Evolutionary conservation across 92 coral and sea anemone genomes (phyloP).

Genomic region (Meandrina meandrites): DNA sequence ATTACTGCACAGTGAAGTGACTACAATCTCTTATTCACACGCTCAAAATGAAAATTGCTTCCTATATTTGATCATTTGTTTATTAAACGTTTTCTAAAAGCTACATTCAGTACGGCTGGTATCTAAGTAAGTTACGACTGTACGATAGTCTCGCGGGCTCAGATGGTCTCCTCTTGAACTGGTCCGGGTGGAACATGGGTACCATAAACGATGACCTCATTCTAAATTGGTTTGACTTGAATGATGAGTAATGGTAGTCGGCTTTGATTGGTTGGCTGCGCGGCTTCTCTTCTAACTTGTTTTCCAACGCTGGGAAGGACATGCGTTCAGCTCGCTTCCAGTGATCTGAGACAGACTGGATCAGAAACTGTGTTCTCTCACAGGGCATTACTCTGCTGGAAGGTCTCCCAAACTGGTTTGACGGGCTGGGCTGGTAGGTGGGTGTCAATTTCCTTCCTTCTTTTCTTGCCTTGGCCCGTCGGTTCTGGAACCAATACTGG

Average conservation of each 20-base stretch:
- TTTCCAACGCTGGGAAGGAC: not conserved
- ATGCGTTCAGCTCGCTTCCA: not conserved
- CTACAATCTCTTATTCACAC: too few species aligned
- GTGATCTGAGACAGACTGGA: not conserved
- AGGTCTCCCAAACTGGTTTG: not conserved
- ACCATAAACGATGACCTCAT: not conserved
- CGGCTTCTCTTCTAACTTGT: not conserved
- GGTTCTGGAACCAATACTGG: slow-evolving; percentile 29
- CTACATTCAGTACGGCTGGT: slow-evolving; percentile 3
- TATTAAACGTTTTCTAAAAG: not conserved
- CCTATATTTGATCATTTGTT: not conserved
- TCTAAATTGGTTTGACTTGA: not conserved
- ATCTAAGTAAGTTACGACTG: not conserved
- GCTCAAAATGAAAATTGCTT: too few species aligned
- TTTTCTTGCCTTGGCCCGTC: slow-evolving; percentile 19
- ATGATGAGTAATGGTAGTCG: not conserved
- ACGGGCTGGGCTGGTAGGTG: not conserved
- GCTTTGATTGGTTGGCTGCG: not conserved
- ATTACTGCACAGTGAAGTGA: too few species aligned
- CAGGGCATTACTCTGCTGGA: not conserved
- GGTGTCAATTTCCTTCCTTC: not conserved
- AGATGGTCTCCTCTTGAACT: not conserved
- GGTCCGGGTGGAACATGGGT: slow-evolving; percentile 20
- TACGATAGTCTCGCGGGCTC: not conserved
- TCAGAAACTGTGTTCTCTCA: not conserved